Base-by-base conservation (phyloP, 37 sponge, comb jelly and placozoan species). In the Bolinopsis microptera region DNA sequence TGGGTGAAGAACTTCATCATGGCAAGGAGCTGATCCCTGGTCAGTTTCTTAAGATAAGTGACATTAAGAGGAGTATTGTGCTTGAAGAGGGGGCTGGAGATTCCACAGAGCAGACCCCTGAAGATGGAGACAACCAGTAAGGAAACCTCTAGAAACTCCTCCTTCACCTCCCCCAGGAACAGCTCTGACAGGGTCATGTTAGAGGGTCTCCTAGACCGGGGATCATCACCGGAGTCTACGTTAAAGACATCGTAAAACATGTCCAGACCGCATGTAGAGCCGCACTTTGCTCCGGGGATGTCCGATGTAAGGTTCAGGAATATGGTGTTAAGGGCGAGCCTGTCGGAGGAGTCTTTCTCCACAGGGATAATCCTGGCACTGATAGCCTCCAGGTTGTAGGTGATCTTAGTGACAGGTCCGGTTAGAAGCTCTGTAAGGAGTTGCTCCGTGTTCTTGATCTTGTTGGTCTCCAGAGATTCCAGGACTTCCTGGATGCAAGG, bases 171-270 rank as follows among this genome's bases (percentile, higher is more conserved):
- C 0, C 61, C 90, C 90, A 86, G 90, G 61, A 86, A 86, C 16
- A 86, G 61, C 36, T 86, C 90, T 18, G 41, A 39, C 61, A 86
- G 90, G n/a, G 90, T 86, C 90, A 86, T 86, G 61, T 86, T 86
- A 48, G 90, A 86, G 25, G 90, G 90, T 39, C 35, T 13, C 26
- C 90, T 13, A 24, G 48, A 24, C 90, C 90, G 40, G 21, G 41
- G 61, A 39, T 86, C 90, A 3, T 9, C 38, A 9, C 83, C 38
- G 2, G 41, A 39, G 22, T 86, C 90, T 25, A 41, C 90, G 27
- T 41, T 35, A 30, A 86, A 86, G 0, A 86, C 26, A 13, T 41
- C 90, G 61, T 86, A 86, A 48, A 86, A 86, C 90, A 86, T 22
- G 26, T 86, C 90, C 90, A 86, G 90, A 22, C 30, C 61, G 61